phyloP scores from a whole-genome alignment of 2,888 invertebrate species.

The Formica aserva region DNA sequence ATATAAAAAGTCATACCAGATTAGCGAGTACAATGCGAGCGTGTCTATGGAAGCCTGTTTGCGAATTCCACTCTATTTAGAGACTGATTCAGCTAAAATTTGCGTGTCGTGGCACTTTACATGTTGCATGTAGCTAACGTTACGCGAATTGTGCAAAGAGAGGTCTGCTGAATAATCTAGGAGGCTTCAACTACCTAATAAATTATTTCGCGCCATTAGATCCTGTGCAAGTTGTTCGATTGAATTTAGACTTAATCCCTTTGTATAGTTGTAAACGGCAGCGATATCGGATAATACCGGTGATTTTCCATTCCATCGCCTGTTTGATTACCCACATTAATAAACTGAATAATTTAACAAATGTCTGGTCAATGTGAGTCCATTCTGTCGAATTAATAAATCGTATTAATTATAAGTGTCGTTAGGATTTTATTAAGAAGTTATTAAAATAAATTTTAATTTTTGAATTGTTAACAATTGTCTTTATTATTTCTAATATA shows the following conservation, averaged over 20 bases:
- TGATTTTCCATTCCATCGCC: not conserved
- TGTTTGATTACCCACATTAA: not conserved
- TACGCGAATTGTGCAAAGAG: slow-evolving; percentile 16
- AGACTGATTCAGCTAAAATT: slow-evolving; percentile 41
- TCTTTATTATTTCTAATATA: not conserved
- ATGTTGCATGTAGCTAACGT: slow-evolving; percentile 1
- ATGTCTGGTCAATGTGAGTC: not conserved
- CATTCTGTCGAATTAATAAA: not conserved
- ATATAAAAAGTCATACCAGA: not conserved
- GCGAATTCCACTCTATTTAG: slow-evolving; percentile 18
- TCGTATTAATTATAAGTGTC: not conserved
- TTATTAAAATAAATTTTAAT: not conserved
- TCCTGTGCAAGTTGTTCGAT: slow-evolving; percentile 78
- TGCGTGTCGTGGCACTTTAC: slow-evolving; percentile 5
- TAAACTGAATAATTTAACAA: not conserved
- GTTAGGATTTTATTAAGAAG: not conserved
- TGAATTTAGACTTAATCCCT: slow-evolving; percentile 78
- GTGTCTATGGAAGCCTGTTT: not conserved
- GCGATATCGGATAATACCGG: not conserved
- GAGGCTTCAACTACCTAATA: slow-evolving; percentile 62
- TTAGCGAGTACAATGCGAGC: not conserved
- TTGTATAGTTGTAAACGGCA: not conserved
- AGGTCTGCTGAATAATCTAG: slow-evolving; percentile 73
- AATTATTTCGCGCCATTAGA: slow-evolving; percentile 78
- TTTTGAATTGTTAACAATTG: not conserved